Percentiles rank a stretch among this genome's conserved stretches.
phyloP scores from a whole-genome alignment of 2,888 invertebrate species.

The Mythimna vitellina region DNA sequence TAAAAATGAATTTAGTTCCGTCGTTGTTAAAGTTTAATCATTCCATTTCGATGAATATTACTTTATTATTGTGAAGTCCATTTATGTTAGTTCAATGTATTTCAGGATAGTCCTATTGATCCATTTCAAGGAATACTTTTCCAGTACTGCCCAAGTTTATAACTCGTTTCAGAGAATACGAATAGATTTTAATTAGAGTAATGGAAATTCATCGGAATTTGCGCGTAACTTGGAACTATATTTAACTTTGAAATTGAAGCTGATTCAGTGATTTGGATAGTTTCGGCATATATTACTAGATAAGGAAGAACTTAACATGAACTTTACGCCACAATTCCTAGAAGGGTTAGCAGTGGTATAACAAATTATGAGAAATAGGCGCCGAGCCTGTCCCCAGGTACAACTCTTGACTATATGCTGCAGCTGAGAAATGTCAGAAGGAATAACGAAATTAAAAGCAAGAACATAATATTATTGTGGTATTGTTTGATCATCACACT shows the following conservation, averaged over 20 bases:
- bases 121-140: slow-evolving; percentile 1
- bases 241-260: neutral
- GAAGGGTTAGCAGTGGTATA: too few species aligned
- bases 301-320: too few species aligned
- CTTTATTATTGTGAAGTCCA: neutral
- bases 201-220: neutral
- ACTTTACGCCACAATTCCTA: too few species aligned
- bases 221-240: neutral
- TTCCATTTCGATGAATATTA: neutral
- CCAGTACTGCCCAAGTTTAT: neutral
- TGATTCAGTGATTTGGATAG: neutral
- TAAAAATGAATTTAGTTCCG: too few species aligned
- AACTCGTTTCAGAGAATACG: slow-evolving; percentile 3
- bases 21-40: too few species aligned
- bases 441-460: too few species aligned
- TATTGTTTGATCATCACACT: too few species aligned
- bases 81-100: neutral
- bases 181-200: neutral
- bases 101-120: neutral
- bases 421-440: neutral
- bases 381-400: too few species aligned
- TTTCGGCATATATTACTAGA: neutral
- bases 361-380: too few species aligned
- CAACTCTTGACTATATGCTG: too few species aligned
- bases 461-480: too few species aligned